Evolutionary conservation across 2,113 vertebrate species (phyloP), one percentile per base, ranked within the genome.

Genomic region (Oryzias javanicus): DNA sequence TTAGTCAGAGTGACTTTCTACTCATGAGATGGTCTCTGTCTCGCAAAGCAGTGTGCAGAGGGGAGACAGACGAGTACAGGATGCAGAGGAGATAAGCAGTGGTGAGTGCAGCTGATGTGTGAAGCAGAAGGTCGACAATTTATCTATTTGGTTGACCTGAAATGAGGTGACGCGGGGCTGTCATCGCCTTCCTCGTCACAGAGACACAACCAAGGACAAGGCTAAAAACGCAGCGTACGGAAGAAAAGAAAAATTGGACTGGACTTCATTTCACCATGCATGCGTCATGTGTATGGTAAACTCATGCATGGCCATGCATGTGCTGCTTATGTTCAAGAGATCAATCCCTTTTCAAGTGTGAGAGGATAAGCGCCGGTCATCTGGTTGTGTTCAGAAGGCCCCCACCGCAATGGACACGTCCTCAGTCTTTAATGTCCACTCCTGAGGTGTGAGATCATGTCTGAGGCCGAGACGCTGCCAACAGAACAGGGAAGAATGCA

Each of bases 361-460:
- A 65, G 52, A 78, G 48, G 78, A 53, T 67, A 74, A 71, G 67
- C 55, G 35, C 47, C 45, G 55, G 54, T 78, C 86, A 88, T 86
- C 76, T 87, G 88, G 77, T 86, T 87, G 77, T 70, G 76, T 79
- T 89, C 83, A 84, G 79, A 63, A 65, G 63, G 67, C 60, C 75
- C 73, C 77, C 57, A 55, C 67, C 68, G 65, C 55, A 82, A 77
- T 64, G 76, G 78, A 86, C 80, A 84, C 71, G 61, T 82, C 76
- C 49, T 71, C 64, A 63, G 70, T 78, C 79, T 85, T 75, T 70
- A 78, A 70, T 62, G 65, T 71, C 76, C 78, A 81, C 80, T 67
- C 62, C 61, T 72, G 80, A 87, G 76, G 79, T 87, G 81, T 84
- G 80, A 85, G 81, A 68, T 79, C 79, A 83, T 78, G 80, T 87